Conservation (phyloP, 92 coral and sea anemone species). For the Paragorgia papillata region DNA sequence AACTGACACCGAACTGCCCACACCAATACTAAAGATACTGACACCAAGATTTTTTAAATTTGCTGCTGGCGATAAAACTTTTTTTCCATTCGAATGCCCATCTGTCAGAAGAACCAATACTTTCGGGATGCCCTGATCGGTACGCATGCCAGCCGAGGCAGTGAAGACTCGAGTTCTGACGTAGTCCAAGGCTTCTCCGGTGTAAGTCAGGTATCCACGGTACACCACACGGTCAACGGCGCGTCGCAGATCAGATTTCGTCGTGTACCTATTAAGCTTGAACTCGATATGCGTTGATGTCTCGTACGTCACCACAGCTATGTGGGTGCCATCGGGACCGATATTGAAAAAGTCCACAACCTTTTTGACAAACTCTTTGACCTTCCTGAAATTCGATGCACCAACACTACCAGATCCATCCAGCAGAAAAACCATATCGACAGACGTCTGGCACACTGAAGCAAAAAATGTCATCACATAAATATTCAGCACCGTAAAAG, state of each 20-base stretch:
- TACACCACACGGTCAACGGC: slow-evolving; percentile 67
- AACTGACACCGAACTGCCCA: slow-evolving; percentile 54
- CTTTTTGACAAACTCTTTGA: slow-evolving; percentile 78
- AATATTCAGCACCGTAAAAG: too few species aligned
- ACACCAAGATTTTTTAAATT: slow-evolving; percentile 67
- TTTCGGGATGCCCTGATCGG: slow-evolving; percentile 84
- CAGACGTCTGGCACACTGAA: slow-evolving; percentile 93
- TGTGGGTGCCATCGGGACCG: slow-evolving; percentile 81
- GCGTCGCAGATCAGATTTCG: slow-evolving; percentile 64
- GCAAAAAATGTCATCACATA: too few species aligned
- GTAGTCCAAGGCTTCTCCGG: slow-evolving; percentile 75
- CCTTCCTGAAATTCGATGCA: slow-evolving; percentile 58
- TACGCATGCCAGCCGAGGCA: slow-evolving; percentile 67
- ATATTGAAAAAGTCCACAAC: slow-evolving; percentile 92
- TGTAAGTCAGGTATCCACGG: slow-evolving; percentile 59
- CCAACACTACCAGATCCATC: slow-evolving; percentile 92
- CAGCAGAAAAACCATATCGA: slow-evolving; percentile 87
- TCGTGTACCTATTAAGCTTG: slow-evolving; percentile 57
- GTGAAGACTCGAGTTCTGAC: slow-evolving; percentile 57
- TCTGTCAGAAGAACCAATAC: slow-evolving; percentile 81
- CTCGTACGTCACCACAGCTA: slow-evolving; percentile 79
- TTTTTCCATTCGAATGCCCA: slow-evolving; percentile 69
- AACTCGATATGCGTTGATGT: slow-evolving; percentile 56
- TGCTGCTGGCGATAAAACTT: slow-evolving; percentile 47
- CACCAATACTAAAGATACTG: slow-evolving; percentile 83